These are phyloP conservation scores for Nyctibius grandis DNA, from an alignment of 2,797 vertebrate genomes.

Conservation along the genomic window DNA sequence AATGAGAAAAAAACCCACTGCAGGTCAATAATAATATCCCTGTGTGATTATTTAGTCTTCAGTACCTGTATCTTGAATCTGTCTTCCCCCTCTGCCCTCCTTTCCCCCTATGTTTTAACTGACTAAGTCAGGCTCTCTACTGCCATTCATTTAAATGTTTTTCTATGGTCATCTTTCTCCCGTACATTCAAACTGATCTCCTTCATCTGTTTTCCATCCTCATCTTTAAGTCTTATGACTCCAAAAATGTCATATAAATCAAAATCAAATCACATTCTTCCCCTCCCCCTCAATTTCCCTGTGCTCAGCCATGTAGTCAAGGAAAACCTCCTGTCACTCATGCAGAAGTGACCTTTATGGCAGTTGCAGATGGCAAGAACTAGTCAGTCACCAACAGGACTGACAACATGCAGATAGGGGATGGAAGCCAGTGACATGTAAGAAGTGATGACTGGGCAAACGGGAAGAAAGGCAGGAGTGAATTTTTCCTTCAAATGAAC, in stretches of 20 bases:
- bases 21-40: background rate
- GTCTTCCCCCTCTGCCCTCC: background rate
- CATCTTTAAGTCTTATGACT: background rate
- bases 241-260: background rate
- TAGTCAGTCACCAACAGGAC: background rate
- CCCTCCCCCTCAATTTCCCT: background rate
- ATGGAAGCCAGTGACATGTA: background rate
- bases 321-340: background rate
- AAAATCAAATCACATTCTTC: background rate
- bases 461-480: background rate
- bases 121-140: background rate
- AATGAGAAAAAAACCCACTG: background rate
- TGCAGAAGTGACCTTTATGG: background rate
- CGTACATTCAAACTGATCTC: background rate
- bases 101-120: background rate
- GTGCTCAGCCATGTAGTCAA: background rate
- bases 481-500: background rate
- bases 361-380: background rate
- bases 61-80: background rate
- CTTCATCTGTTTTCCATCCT: background rate
- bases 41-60: background rate
- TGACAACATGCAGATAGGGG: background rate
- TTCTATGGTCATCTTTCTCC: background rate
- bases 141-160: background rate
- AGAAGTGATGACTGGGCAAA: background rate